Conservation (phyloP, 2,888 invertebrate species). For the Ceramica pisi region DNA sequence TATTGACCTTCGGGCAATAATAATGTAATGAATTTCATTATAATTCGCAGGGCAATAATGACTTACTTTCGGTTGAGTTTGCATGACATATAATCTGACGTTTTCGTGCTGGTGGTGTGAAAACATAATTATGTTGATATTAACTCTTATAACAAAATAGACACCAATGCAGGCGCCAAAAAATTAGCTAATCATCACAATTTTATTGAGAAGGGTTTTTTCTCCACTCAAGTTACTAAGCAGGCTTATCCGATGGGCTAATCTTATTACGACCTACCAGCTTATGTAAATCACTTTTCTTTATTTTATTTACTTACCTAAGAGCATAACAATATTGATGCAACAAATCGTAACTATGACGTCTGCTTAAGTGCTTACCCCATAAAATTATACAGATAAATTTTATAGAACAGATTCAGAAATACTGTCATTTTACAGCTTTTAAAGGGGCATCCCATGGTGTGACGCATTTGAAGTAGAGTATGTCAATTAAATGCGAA, state of each 20-base stretch:
- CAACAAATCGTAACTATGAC: slow-evolving; percentile 5
- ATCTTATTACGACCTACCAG: neutral
- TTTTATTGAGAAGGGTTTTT: neutral
- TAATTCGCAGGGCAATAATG: too few species aligned
- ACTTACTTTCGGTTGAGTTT: too few species aligned
- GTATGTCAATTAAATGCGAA: slow-evolving; percentile 11
- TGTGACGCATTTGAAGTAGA: slow-evolving; percentile 14
- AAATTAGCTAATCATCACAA: neutral
- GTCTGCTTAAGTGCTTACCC: neutral
- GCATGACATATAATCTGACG: too few species aligned
- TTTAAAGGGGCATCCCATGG: slow-evolving; percentile 18
- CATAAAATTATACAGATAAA: slow-evolving; percentile 16
- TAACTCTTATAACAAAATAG: too few species aligned
- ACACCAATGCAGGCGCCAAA: too few species aligned
- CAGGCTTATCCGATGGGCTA: neutral
- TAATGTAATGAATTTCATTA: too few species aligned
- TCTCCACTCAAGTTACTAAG: neutral
- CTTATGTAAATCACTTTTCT: neutral
- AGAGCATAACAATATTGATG: neutral
- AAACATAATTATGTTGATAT: too few species aligned
- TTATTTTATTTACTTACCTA: too few species aligned
- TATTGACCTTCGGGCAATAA: too few species aligned
- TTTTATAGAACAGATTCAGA: slow-evolving; percentile 27
- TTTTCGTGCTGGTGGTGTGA: too few species aligned
- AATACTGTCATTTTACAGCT: slow-evolving; percentile 2